Conservation (phyloP, 2,888 invertebrate genomes). For the Nemotelus nigrinus region DNA sequence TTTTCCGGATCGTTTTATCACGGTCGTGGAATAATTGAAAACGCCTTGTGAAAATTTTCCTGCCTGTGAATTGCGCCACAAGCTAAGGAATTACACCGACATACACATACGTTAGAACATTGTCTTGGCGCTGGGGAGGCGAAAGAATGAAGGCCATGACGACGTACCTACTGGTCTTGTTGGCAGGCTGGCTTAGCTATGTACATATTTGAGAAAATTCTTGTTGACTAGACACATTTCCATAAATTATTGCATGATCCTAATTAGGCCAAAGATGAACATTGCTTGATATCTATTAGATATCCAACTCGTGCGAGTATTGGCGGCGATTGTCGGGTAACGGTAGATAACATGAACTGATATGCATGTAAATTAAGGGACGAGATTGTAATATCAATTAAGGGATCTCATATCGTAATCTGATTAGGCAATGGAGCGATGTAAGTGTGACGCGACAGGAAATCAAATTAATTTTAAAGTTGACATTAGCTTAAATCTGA, state of each 20-base stretch:
- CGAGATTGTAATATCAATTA: too few species aligned
- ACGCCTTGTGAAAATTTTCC: slow-evolving; percentile 17
- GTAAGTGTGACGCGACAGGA: too few species aligned
- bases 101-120: background rate
- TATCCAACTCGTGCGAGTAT: background rate
- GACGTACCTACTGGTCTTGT: too few species aligned
- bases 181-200: too few species aligned
- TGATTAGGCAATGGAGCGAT: too few species aligned
- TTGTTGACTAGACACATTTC: slow-evolving; percentile 26
- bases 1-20: slow-evolving; percentile 17
- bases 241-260: slow-evolving; percentile 23
- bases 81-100: background rate
- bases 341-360: too few species aligned
- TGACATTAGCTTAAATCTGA: too few species aligned
- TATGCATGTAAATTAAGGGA: too few species aligned
- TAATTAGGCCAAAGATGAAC: slow-evolving; percentile 17
- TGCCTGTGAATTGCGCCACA: background rate
- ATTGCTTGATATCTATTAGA: slow-evolving; percentile 24
- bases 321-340: background rate
- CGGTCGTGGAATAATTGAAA: slow-evolving; percentile 29
- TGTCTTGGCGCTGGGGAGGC: background rate
- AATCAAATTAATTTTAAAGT: too few species aligned
- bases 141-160: too few species aligned
- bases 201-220: background rate
- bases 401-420: too few species aligned